These are phyloP conservation scores for Eristalinus aeneus DNA, from an alignment of 2,888 invertebrate genomes.

Conservation along the genomic window DNA sequence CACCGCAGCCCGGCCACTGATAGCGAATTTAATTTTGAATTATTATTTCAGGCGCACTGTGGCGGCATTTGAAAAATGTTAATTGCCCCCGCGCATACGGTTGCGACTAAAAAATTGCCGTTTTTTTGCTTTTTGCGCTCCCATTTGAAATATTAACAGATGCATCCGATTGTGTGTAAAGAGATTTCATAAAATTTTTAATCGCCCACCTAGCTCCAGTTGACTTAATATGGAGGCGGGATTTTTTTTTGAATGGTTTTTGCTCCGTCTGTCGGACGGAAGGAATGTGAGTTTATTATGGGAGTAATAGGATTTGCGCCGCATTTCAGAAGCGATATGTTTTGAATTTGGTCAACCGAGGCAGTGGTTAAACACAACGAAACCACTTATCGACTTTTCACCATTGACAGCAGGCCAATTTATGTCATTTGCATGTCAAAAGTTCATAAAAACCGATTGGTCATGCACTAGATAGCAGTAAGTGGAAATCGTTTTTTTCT, in stretches of 20 bases:
- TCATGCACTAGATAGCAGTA: too few species aligned
- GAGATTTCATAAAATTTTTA: neutral
- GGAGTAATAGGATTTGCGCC: neutral
- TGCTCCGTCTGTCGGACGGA: neutral
- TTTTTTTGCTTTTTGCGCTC: neutral
- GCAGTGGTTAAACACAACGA: neutral
- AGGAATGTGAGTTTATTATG: neutral
- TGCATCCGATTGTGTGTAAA: neutral
- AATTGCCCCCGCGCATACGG: neutral
- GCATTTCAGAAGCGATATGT: neutral
- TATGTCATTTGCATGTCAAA: neutral
- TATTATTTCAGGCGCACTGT: neutral
- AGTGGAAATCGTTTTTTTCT: too few species aligned
- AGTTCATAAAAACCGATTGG: too few species aligned
- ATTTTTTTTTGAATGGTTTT: neutral
- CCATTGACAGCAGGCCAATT: neutral
- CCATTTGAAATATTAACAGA: neutral
- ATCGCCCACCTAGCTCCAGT: neutral
- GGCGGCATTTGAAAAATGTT: neutral
- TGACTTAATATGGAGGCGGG: neutral
- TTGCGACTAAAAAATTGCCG: constrained; percentile 3
- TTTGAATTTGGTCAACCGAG: neutral
- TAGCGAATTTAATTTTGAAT: constrained; percentile 42
- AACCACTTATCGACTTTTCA: neutral
- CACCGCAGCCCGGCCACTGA: constrained; percentile 1